Evolutionary conservation across 2,113 vertebrate genomes (phyloP).

Genomic region (Capreolus pygargus): DNA sequence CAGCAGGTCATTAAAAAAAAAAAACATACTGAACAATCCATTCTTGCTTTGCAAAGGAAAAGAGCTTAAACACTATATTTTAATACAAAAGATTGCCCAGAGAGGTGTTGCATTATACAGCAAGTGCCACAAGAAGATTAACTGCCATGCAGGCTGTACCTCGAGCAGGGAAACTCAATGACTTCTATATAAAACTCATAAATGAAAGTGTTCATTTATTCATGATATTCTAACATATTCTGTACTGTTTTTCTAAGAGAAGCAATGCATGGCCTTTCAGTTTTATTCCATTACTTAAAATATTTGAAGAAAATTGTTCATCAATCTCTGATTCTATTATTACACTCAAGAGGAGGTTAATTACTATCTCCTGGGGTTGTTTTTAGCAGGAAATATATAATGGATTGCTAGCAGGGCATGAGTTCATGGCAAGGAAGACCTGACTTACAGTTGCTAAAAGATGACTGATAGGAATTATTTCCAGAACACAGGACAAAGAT

Average conservation of each 20-base stretch:
- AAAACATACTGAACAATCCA: conserved; percentile 53
- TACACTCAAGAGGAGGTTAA: conserved; percentile 50
- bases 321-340: conserved; percentile 63
- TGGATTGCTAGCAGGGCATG: conserved; percentile 25
- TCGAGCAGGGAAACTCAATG: conserved; percentile 63
- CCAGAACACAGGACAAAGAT: conserved; percentile 45
- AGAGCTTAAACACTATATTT: conserved; percentile 67
- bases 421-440: conserved; percentile 53
- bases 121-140: conserved; percentile 72
- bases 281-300: conserved; percentile 65
- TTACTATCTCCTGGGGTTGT: conserved; percentile 51
- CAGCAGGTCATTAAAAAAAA: background rate
- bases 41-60: conserved; percentile 48
- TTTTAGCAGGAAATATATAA: conserved; percentile 63
- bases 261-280: conserved; percentile 55
- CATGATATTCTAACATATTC: conserved; percentile 63
- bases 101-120: conserved; percentile 64
- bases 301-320: conserved; percentile 53
- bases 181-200: conserved; percentile 72
- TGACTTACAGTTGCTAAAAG: conserved; percentile 63
- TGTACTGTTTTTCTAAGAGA: conserved; percentile 62
- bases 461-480: conserved; percentile 71
- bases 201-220: conserved; percentile 72
- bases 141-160: conserved; percentile 49
- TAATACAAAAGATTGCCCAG: conserved; percentile 65